These are phyloP conservation scores for Peromyscus maniculatus DNA, from an alignment of 2,113 vertebrate species.

Conservation along the genomic window DNA sequence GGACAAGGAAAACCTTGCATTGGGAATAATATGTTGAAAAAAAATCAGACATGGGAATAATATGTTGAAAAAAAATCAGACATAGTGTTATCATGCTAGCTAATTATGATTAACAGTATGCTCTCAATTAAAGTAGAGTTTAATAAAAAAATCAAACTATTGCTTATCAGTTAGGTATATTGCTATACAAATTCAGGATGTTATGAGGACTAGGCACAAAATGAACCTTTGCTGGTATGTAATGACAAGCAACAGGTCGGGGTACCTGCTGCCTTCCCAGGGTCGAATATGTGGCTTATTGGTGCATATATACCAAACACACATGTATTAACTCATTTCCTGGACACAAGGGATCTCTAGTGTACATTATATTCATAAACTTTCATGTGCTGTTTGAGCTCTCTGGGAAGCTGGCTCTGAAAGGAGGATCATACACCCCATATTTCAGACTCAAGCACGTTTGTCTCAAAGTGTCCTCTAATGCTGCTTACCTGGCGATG, in stretches of 20 bases:
- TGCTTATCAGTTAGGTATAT: background rate
- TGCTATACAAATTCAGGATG: background rate
- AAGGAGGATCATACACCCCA: background rate
- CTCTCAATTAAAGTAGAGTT: slow-evolving; percentile 10
- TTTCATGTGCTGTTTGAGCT: background rate
- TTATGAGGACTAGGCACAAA: background rate
- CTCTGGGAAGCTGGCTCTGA: background rate
- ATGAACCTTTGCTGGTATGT: background rate
- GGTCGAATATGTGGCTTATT: background rate
- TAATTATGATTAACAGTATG: background rate
- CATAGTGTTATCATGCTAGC: background rate
- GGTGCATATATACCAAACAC: background rate
- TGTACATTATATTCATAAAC: background rate
- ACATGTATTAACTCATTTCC: background rate
- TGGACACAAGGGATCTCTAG: background rate
- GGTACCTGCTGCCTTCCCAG: background rate
- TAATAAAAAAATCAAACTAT: background rate
- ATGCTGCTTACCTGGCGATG: background rate
- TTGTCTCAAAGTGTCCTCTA: background rate
- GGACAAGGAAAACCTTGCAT: background rate
- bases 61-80: background rate
- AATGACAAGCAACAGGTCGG: background rate
- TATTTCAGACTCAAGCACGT: background rate
- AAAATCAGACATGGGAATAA: background rate
- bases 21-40: background rate